Conservation (phyloP, 2,888 invertebrate species). For the Polydrusus pterygomalis region DNA sequence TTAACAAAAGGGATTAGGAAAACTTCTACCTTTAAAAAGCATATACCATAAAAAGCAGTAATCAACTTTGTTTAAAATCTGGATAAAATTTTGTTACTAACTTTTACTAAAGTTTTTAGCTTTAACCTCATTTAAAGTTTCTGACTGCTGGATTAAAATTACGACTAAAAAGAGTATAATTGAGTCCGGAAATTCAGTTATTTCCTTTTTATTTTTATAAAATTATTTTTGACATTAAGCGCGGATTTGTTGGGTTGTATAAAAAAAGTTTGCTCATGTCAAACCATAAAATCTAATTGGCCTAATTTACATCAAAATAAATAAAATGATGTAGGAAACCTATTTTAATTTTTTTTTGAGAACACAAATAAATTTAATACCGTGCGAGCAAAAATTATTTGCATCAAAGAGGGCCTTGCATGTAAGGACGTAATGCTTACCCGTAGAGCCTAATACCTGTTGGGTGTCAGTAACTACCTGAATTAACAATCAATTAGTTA, state of each 20-base stretch:
- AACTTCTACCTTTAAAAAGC: constrained; percentile 12
- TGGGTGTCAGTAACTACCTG: no score
- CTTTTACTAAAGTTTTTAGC: constrained; percentile 18
- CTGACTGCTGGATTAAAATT: constrained; percentile 19
- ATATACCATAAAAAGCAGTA: constrained; percentile 4
- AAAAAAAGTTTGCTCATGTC: no score
- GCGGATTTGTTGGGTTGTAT: neutral
- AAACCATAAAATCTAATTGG: no score
- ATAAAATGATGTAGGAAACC: no score
- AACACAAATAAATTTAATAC: no score
- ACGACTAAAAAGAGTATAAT: constrained; percentile 21
- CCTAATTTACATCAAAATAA: no score
- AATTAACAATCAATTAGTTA: no score
- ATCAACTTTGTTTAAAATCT: constrained; percentile 21
- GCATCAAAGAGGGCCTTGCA: no score
- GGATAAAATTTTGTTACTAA: constrained; percentile 21
- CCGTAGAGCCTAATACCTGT: no score
- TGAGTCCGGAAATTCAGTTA: constrained; percentile 22
- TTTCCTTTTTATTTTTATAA: constrained; percentile 12
- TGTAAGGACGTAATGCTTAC: no score
- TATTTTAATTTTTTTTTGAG: no score
- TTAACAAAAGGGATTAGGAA: constrained; percentile 1
- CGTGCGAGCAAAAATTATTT: no score
- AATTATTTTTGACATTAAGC: constrained; percentile 7
- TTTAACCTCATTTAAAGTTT: constrained; percentile 23